Evolutionary conservation across 2,113 vertebrate species (phyloP).

Genomic region (Phrynocephalus versicolor): DNA sequence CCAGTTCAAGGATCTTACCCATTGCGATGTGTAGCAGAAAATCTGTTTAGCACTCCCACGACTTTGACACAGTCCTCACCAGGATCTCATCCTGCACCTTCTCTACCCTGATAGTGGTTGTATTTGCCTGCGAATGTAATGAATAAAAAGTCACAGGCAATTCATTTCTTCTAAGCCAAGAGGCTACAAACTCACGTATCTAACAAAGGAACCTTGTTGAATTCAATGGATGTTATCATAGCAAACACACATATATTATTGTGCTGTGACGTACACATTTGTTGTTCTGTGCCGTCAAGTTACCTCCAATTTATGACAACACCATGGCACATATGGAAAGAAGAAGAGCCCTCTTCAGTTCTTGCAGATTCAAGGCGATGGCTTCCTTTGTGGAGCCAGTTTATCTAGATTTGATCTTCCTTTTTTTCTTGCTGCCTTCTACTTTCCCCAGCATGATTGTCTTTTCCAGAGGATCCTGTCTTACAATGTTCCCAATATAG

Average conservation of each 20-base stretch:
- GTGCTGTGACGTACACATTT: neutral
- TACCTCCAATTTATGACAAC: too few relatives aligned
- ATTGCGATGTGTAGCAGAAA: slow-evolving; percentile 35
- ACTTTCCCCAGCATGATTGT: too few relatives aligned
- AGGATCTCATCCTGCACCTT: slow-evolving; percentile 44
- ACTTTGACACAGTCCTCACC: slow-evolving; percentile 8
- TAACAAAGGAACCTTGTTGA: neutral
- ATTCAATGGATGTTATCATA: neutral
- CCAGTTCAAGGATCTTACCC: slow-evolving; percentile 27
- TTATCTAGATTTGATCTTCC: too few relatives aligned
- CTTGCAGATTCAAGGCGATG: too few relatives aligned
- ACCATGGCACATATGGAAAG: too few relatives aligned
- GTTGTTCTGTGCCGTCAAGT: too few relatives aligned
- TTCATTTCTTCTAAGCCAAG: slow-evolving; percentile 53
- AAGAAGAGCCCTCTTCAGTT: too few relatives aligned
- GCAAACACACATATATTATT: neutral
- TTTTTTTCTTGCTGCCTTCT: too few relatives aligned
- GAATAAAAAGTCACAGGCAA: slow-evolving; percentile 57
- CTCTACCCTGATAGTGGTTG: slow-evolving; percentile 50
- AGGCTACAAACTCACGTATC: slow-evolving; percentile 29
- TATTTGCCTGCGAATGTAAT: slow-evolving; percentile 57
- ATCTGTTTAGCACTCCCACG: slow-evolving; percentile 29
- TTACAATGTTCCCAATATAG: too few relatives aligned
- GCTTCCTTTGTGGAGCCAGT: too few relatives aligned
- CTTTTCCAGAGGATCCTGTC: too few relatives aligned